Evolutionary conservation across 2,888 invertebrate genomes (phyloP).

Genomic region (Eilema griseolum): DNA sequence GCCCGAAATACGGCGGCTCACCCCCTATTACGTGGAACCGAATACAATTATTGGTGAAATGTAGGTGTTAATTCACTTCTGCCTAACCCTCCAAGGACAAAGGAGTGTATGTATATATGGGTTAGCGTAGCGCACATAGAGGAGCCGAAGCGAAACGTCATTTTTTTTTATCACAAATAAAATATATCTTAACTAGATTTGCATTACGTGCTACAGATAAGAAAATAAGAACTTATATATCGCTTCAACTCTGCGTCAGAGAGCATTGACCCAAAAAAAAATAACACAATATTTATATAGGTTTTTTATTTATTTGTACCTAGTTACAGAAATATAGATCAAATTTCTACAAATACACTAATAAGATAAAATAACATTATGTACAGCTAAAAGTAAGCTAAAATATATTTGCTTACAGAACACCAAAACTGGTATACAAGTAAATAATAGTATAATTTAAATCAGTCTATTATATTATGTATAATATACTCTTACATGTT

Average conservation of each 20-base stretch:
- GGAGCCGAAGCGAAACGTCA: background rate
- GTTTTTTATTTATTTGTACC: background rate
- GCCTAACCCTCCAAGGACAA: no score
- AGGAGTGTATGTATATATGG: no score
- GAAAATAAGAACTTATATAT: background rate
- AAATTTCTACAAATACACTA: background rate
- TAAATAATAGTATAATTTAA: conserved; percentile 35
- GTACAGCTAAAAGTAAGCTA: background rate
- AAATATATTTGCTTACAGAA: conserved; percentile 1
- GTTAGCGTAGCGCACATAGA: no score
- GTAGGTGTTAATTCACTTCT: no score
- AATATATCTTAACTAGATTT: background rate
- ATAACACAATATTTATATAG: background rate
- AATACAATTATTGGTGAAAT: no score
- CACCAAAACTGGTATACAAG: background rate
- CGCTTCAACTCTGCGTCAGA: background rate
- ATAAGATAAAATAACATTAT: background rate
- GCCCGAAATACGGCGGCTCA: no score
- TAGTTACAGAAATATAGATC: background rate
- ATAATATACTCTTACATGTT: background rate
- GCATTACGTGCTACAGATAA: background rate
- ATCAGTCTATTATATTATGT: conserved; percentile 37
- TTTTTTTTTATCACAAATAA: background rate
- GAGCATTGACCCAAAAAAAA: background rate
- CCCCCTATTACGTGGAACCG: no score